These are phyloP conservation scores for Drosophila novamexicana DNA, from an alignment of 1,140 invertebrate species.

Conservation along the genomic window DNA sequence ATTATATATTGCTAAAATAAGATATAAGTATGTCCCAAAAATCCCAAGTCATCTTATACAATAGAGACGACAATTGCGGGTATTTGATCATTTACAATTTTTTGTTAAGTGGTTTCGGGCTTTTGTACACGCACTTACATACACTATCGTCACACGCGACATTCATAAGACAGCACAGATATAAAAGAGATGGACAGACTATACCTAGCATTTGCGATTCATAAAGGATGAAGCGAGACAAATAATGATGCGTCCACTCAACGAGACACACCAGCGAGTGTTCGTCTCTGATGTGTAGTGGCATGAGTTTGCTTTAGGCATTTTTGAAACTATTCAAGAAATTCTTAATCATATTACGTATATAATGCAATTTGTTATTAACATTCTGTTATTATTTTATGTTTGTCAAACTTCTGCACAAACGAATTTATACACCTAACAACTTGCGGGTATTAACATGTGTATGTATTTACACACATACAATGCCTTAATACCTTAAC, in stretches of 20 bases:
- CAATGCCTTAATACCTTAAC: conserved; percentile 14
- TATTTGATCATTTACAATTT: conserved; percentile 56
- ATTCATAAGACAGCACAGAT: conserved; percentile 35
- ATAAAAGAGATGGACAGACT: conserved; percentile 44
- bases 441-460: conserved; percentile 8
- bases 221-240: conserved; percentile 28
- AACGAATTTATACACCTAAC: not conserved
- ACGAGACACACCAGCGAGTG: conserved; percentile 34
- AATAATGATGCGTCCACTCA: conserved; percentile 1
- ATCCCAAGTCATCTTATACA: not conserved
- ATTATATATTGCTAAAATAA: conserved; percentile 10
- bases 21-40: not conserved
- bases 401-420: not conserved
- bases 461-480: conserved; percentile 8
- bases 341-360: conserved; percentile 7
- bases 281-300: conserved; percentile 5
- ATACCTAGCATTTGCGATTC: not conserved
- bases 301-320: conserved; percentile 31
- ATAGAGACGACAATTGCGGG: not conserved
- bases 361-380: not conserved
- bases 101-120: conserved; percentile 40
- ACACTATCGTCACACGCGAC: conserved; percentile 13
- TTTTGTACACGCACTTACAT: conserved; percentile 19
- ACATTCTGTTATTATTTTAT: not conserved
- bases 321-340: conserved; percentile 5